phyloP scores from a whole-genome alignment of 1,140 invertebrate species.

The Drosophila subobscura region DNA sequence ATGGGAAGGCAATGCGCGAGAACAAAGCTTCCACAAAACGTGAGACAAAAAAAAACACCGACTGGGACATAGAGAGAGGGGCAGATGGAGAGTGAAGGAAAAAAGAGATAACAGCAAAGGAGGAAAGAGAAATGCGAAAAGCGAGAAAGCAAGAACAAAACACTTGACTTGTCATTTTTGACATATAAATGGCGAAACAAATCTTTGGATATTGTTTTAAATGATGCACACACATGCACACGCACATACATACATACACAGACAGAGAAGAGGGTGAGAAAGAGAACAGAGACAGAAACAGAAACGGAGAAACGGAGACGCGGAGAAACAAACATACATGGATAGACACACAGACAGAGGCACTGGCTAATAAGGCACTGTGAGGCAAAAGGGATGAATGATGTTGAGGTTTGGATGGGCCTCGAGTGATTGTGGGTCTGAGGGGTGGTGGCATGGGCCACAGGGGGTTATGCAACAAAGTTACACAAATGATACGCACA shows the following conservation, averaged over 20 bases:
- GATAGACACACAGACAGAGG: conserved; percentile 13
- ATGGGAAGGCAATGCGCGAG: conserved; percentile 2
- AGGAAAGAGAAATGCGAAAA: conserved; percentile 19
- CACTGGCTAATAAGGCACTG: conserved; percentile 62
- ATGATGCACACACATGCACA: conserved; percentile 58
- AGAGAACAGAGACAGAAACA: background rate
- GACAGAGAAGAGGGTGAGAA: background rate
- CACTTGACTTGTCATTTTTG: conserved; percentile 78
- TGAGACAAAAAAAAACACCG: background rate
- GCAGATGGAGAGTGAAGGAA: background rate
- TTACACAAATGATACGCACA: conserved; percentile 39
- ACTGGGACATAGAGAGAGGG: background rate
- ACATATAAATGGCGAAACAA: conserved; percentile 79
- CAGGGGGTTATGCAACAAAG: conserved; percentile 38
- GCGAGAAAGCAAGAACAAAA: conserved; percentile 54
- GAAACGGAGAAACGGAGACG: no score
- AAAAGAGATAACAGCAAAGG: conserved; percentile 6
- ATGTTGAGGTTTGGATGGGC: conserved; percentile 22
- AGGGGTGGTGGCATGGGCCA: conserved; percentile 4
- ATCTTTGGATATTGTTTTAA: conserved; percentile 81
- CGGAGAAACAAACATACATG: conserved; percentile 5
- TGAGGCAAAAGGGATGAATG: conserved; percentile 36
- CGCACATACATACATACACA: conserved; percentile 7
- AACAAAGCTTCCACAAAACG: no score
- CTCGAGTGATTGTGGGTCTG: conserved; percentile 15